Conservation (phyloP, 2,888 invertebrate genomes). For the Branchipolynoe longqiensis region DNA sequence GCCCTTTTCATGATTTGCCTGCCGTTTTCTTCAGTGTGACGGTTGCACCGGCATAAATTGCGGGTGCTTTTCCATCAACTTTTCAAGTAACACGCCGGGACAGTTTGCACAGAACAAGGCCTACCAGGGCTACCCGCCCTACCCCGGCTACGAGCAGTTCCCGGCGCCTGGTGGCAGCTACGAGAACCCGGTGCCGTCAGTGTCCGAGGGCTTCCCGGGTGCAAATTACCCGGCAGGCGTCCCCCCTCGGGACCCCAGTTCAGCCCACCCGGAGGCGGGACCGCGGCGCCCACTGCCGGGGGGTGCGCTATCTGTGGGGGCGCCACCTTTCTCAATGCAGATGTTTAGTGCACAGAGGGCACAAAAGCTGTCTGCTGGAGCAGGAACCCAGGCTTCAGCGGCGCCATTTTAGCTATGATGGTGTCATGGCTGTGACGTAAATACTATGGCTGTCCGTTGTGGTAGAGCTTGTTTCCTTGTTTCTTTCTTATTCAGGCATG, state of each 20-base stretch:
- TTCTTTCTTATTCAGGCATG: no score
- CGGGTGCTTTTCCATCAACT: not conserved
- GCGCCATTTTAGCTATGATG: not conserved
- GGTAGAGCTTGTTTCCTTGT: not conserved
- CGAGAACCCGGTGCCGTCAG: not conserved
- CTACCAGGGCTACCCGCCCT: slow-evolving; percentile 7
- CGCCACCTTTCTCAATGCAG: not conserved
- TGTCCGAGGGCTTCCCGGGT: not conserved
- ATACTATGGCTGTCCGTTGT: not conserved
- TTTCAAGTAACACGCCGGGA: not conserved
- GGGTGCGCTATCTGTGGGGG: slow-evolving; percentile 23
- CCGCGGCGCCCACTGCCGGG: not conserved
- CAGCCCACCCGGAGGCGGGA: not conserved
- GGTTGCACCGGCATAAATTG: not conserved
- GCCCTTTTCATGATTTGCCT: no score
- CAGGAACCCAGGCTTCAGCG: not conserved
- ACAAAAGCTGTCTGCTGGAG: not conserved
- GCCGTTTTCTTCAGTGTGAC: no score
- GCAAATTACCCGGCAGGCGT: not conserved
- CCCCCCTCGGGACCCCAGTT: not conserved
- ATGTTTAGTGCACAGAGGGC: slow-evolving; percentile 17
- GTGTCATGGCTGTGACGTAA: not conserved
- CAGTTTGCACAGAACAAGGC: not conserved
- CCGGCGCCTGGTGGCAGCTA: not conserved
- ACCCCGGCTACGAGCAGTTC: not conserved